Evolutionary conservation across 2,113 vertebrate genomes (phyloP).

Genomic region (Ifrita kowaldi): DNA sequence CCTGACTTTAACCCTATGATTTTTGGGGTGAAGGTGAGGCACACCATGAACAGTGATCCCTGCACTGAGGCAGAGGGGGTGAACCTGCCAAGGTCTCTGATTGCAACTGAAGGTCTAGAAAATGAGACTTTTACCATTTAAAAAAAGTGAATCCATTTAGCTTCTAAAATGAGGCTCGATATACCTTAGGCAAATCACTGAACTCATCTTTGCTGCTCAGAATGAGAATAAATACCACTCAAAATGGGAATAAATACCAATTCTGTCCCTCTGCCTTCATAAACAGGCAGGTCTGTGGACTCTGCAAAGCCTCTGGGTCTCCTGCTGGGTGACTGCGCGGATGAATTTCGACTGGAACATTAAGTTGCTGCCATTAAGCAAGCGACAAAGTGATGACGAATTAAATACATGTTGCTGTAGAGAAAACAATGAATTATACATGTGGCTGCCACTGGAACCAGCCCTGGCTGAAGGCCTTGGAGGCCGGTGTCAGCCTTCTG

Average conservation of each 20-base stretch:
- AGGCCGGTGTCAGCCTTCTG: background rate
- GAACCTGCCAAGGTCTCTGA: background rate
- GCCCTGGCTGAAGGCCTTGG: background rate
- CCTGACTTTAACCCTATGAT: background rate
- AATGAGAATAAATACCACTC: background rate
- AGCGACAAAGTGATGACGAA: background rate
- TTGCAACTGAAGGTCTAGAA: background rate
- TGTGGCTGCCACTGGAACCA: background rate
- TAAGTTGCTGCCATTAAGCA: background rate
- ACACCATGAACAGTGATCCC: background rate
- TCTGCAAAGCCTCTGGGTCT: background rate
- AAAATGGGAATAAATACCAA: background rate
- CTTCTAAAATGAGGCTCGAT: background rate
- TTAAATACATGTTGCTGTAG: background rate
- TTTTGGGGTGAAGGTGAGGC: background rate
- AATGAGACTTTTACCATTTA: background rate
- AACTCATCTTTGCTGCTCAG: background rate
- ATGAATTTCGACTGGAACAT: too few species aligned
- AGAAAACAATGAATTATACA: background rate
- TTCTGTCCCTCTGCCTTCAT: background rate
- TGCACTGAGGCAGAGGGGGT: background rate
- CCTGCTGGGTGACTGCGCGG: rapidly evolving
- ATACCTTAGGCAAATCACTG: background rate
- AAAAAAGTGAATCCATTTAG: background rate
- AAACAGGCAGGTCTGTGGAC: too few species aligned